These are phyloP conservation scores for Steinernema scapterisci DNA, from an alignment of 2,888 invertebrate genomes.

Conservation along the genomic window DNA sequence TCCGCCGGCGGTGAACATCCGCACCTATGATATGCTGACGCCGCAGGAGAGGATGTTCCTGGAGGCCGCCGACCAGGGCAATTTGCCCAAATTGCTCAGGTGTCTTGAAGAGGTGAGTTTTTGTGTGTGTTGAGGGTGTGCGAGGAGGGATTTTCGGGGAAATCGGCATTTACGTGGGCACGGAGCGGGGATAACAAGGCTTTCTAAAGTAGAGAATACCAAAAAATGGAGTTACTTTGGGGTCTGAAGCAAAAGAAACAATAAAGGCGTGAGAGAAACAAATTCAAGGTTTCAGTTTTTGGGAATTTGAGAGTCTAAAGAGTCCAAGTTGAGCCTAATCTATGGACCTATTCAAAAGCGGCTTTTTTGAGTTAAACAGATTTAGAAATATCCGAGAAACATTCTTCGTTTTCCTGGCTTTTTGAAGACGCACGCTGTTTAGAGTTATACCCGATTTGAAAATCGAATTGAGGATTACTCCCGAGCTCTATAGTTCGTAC, in stretches of 20 bases:
- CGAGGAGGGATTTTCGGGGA: neutral
- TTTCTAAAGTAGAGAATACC: no score
- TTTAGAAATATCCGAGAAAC: no score
- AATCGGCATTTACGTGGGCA: neutral
- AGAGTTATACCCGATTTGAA: no score
- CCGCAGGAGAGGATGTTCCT: constrained; percentile 70
- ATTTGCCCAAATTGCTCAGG: constrained; percentile 70
- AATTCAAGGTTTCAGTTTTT: neutral
- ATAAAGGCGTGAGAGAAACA: neutral
- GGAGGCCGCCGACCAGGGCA: constrained; percentile 73
- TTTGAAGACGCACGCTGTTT: no score
- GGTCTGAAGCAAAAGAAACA: neutral
- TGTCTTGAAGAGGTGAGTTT: constrained; percentile 49
- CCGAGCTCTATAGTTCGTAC: no score
- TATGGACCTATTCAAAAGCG: no score
- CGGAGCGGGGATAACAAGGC: neutral
- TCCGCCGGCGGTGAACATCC: constrained; percentile 41
- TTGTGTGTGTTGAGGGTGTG: constrained; percentile 15
- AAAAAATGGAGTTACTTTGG: neutral
- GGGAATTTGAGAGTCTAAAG: neutral
- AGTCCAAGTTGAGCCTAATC: no score
- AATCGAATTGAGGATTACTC: no score
- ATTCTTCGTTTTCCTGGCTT: no score
- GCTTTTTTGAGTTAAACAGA: no score
- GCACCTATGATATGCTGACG: constrained; percentile 42